Evolutionary conservation across 2,888 invertebrate species (phyloP), one percentile per base, ranked within the genome.

Genomic region (Myopa tessellatipennis): DNA sequence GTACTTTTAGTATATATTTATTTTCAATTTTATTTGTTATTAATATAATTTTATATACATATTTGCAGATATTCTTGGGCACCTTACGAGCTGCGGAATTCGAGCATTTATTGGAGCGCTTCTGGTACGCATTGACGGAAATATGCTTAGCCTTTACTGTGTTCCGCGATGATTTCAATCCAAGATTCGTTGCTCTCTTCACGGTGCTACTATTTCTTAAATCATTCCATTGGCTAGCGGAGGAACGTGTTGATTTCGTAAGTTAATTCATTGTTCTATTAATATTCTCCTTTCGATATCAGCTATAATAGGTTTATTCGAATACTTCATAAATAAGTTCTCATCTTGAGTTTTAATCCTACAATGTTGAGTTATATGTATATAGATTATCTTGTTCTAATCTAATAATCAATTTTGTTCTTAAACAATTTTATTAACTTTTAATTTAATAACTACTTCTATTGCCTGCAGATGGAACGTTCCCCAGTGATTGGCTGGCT

Each of bases 81-180:
- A 96, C 97, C 85, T 90, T 99, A 75, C 92, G 98, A 83, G 95
- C 98, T 77, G 97, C 98, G 68, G 99, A 99, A 91, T 95, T 98
- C 90, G 99, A 99, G 96, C 98, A 99, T 91, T 91, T 99, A 85
- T 95, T 98, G 89, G 99, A 99, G 89, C 92, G 98, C 82, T 97
- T 98, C 69, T 98, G 99, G 99, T 99, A 99, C 91, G 99, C 99
- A 8, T 94, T 99, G 79, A 98, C 99, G n/a, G 99, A 99, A 91
- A 99, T 99, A 34, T 99, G 99, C 90, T 91, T 99, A 85, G 99
- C 99, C 12, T 99, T 99, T 89, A 99, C 99, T 63, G 98, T 99
- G 12, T 99, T 99, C 90, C 92, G 98, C 86, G 99, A 99, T 91
- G 99, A 99, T 88, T 98, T 99, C 89, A 98, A 97, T 91, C 97